A percentile compares a stretch with the other conserved stretches of the same genome.
Conservation (phyloP, 2,113 vertebrate genomes). For the Ageneiosus marmoratus region DNA sequence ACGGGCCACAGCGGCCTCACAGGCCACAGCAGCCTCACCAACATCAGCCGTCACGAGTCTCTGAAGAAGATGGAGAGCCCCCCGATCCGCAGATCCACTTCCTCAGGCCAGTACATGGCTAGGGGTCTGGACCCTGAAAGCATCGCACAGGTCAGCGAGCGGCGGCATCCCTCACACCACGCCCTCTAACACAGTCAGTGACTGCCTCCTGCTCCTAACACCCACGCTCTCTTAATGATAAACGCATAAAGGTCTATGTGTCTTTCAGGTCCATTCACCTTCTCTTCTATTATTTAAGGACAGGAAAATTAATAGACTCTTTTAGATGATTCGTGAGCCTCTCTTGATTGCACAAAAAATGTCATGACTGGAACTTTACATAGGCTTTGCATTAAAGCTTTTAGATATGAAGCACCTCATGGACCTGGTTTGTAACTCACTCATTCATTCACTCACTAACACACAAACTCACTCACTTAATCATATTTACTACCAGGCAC, state of each 20-base stretch:
- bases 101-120: conserved; percentile 89
- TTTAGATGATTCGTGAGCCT: background rate
- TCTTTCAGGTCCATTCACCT: background rate
- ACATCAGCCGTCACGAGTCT: conserved; percentile 92
- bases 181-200: conserved; percentile 74
- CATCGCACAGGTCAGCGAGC: conserved; percentile 93
- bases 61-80: conserved; percentile 94
- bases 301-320: background rate
- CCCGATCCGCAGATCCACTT: conserved; percentile 92
- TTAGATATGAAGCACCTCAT: background rate
- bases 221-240: background rate
- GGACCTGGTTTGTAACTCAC: too few relatives aligned
- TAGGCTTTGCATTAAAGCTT: background rate
- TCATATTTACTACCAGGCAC: too few relatives aligned
- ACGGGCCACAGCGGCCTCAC: conserved; percentile 87
- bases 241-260: background rate
- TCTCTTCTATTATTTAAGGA: background rate
- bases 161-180: conserved; percentile 66
- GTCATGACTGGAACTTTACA: background rate
- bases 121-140: conserved; percentile 94
- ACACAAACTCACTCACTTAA: too few relatives aligned
- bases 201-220: conserved; percentile 69
- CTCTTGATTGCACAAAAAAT: background rate
- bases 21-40: conserved; percentile 89
- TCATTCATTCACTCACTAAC: too few relatives aligned